These are phyloP conservation scores for Panthera leo DNA, from an alignment of 2,113 vertebrate genomes.

Conservation along the genomic window DNA sequence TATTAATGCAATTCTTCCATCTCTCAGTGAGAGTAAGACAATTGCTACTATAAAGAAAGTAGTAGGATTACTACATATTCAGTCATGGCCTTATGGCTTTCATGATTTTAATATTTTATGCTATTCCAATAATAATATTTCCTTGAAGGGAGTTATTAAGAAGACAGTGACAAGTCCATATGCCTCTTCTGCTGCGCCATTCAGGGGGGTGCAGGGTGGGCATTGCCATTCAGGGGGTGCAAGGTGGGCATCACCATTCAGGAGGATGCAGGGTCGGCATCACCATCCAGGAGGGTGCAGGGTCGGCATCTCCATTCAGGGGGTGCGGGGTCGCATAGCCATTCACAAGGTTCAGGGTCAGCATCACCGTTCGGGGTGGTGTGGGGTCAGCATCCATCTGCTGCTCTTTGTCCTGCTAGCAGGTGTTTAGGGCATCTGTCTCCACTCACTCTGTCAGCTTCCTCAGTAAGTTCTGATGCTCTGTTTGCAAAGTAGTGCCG, in stretches of 20 bases:
- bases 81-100: neutral
- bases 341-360: too few species aligned
- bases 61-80: neutral
- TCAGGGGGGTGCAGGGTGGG: neutral
- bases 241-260: too few species aligned
- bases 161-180: neutral
- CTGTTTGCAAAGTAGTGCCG: neutral
- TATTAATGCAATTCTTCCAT: constrained; percentile 2
- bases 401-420: neutral
- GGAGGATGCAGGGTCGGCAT: too few species aligned
- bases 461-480: neutral
- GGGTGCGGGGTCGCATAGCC: too few species aligned
- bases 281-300: too few species aligned
- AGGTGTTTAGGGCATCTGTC: neutral
- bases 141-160: constrained; percentile 6
- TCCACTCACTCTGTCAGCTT: neutral
- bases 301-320: neutral
- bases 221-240: neutral
- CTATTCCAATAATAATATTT: neutral
- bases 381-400: neutral
- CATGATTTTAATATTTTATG: constrained; percentile 18
- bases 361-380: neutral
- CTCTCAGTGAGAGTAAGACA: neutral
- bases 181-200: neutral
- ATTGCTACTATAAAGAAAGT: neutral